phyloP scores from a whole-genome alignment of 2,113 vertebrate genomes.

The Mixornis gularis region DNA sequence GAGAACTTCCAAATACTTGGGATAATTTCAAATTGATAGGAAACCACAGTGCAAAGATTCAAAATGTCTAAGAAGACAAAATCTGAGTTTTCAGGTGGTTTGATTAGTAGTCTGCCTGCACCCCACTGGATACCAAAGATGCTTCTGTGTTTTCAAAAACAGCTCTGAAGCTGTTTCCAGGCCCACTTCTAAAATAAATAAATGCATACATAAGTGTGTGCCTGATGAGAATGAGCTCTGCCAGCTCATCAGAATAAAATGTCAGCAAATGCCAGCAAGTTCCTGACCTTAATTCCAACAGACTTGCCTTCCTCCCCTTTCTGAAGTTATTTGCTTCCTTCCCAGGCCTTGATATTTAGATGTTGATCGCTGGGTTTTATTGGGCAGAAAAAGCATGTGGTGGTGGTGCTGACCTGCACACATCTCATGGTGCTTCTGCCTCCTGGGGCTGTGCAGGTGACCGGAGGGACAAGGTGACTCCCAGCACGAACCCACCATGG shows the following conservation, averaged over 20 bases:
- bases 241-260: slow-evolving; percentile 35
- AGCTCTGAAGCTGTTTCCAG: neutral
- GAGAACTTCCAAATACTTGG: neutral
- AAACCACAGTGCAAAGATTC: neutral
- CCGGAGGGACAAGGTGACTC: neutral
- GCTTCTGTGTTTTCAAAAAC: neutral
- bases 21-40: neutral
- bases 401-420: rapidly evolving
- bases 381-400: neutral
- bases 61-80: neutral
- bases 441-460: neutral
- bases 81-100: neutral
- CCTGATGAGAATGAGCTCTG: neutral
- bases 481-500: rapidly evolving
- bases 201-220: neutral
- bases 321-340: neutral
- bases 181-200: slow-evolving; percentile 19
- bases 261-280: slow-evolving; percentile 43
- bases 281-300: slow-evolving; percentile 17
- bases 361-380: neutral
- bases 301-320: neutral
- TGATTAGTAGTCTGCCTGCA: neutral
- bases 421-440: neutral
- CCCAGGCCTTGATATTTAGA: neutral
- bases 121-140: neutral